Conservation (phyloP, 2,888 invertebrate species). For the Resseliella maxima region DNA sequence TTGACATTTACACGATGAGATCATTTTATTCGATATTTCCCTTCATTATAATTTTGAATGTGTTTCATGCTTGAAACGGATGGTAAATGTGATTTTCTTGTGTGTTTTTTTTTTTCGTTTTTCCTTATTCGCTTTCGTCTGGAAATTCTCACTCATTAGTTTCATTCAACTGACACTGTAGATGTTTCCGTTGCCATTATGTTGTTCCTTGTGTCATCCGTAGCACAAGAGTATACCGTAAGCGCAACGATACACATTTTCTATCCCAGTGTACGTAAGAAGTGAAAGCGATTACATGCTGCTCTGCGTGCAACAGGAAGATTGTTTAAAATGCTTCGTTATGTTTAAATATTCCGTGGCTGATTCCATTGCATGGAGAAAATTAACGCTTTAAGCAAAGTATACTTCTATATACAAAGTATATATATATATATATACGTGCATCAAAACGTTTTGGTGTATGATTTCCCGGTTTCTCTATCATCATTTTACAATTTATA, state of each 20-base stretch:
- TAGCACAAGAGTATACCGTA: not conserved
- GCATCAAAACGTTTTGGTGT: not conserved
- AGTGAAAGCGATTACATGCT: not conserved
- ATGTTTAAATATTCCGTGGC: slow-evolving; percentile 38
- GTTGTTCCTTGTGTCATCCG: not conserved
- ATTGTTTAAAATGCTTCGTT: slow-evolving; percentile 30
- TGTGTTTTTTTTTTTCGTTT: not conserved
- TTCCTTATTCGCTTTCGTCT: not conserved
- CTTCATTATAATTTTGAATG: not conserved
- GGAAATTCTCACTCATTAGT: slow-evolving; percentile 14
- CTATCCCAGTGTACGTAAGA: not conserved
- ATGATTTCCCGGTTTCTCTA: not conserved
- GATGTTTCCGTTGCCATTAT: slow-evolving; percentile 47
- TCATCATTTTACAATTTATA: slow-evolving; percentile 4
- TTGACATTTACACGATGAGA: not conserved
- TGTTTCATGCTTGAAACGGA: not conserved
- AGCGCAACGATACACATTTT: not conserved
- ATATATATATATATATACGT: too few species aligned
- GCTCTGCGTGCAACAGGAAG: slow-evolving; percentile 32
- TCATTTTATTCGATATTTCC: slow-evolving; percentile 22
- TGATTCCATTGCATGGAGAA: not conserved
- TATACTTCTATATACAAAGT: not conserved
- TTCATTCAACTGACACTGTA: slow-evolving; percentile 5
- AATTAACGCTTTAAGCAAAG: slow-evolving; percentile 52
- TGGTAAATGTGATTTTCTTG: not conserved